Evolutionary conservation across 2,113 vertebrate genomes (phyloP).

Genomic region (Egretta garzetta): DNA sequence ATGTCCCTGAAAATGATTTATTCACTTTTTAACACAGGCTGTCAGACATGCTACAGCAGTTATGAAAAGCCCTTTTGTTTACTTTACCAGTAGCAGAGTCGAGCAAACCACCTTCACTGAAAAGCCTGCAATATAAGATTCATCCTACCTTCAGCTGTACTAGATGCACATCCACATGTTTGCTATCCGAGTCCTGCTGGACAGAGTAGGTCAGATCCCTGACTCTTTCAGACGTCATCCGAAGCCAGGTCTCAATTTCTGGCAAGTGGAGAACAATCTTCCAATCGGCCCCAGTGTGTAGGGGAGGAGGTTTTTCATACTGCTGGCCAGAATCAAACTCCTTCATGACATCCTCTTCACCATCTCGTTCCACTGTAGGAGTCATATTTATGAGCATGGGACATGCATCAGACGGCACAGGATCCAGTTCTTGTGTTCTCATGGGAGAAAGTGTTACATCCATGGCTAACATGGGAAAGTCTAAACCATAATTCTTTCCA

Average conservation of each 20-base stretch:
- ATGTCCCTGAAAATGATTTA: not conserved
- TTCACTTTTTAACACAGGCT: not conserved
- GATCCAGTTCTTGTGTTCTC: constrained; percentile 75
- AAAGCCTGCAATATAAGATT: not conserved
- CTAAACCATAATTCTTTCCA: constrained; percentile 70
- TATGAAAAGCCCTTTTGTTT: not conserved
- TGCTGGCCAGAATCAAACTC: constrained; percentile 75
- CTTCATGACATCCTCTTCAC: constrained; percentile 64
- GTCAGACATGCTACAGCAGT: not conserved
- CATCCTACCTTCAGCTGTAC: constrained; percentile 95
- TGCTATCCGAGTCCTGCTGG: constrained; percentile 87
- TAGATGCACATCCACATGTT: constrained; percentile 94
- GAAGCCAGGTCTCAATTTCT: constrained; percentile 96
- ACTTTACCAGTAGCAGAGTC: not conserved
- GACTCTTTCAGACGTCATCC: constrained; percentile 87
- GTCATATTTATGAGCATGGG: constrained; percentile 91
- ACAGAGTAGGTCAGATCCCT: constrained; percentile 92
- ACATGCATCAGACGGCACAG: constrained; percentile 81
- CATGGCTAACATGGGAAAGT: constrained; percentile 77
- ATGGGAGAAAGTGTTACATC: constrained; percentile 84
- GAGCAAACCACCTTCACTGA: not conserved
- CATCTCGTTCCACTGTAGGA: constrained; percentile 78
- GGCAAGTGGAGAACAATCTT: constrained; percentile 96
- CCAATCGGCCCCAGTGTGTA: constrained; percentile 95
- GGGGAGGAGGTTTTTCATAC: constrained; percentile 89